Evolutionary conservation across 1,140 invertebrate species (phyloP), one percentile per base, ranked within the genome.

Genomic region (Plodia interpunctella): DNA sequence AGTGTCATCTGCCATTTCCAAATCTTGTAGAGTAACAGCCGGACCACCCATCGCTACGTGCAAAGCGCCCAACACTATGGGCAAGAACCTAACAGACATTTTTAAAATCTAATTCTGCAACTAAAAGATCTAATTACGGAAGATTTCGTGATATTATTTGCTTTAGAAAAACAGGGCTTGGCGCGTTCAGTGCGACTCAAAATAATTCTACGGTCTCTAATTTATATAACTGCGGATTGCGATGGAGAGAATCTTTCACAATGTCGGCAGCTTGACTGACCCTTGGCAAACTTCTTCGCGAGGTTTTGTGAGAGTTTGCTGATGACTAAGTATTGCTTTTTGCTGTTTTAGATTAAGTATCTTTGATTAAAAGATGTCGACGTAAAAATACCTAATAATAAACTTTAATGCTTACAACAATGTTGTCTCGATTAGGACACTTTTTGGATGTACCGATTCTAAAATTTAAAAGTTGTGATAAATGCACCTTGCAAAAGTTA

Each of bases 161-260:
- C 57, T 49, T 52, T 25, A 5, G 5, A 19, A n/a, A 35, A 55
- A 49, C 49, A 18, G 20, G 25, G 51, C 13, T 60, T 35, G 56
- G 55, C 65, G 58, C 65, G 63, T 55, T 60, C 58, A 49, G 54
- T 28, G 21, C 60, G 68, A 70, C 61, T 72, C 63, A 57, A 62
- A 57, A 59, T 19, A 68, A 61, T 69, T 68, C 63, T 66, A 65
- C 56, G 49, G 62, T 60, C 58, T 72, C 61, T 78, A 71, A 78
- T 87, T 88, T 88, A 86, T 88, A 88, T 85, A 86, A 85, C 74
- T 63, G n/a, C 53, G 32, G 50, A 72, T 85, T 78, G 81, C 82
- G 63, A 69, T 53, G 49, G 53, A 21, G 51, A 55, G 53, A n/a
- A 21, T 77, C 66, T 88, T 85, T 81, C 77, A 71, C 76, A 83